Evolutionary conservation across 2,888 invertebrate species (phyloP).

Genomic region (Cyclophora albipunctata): DNA sequence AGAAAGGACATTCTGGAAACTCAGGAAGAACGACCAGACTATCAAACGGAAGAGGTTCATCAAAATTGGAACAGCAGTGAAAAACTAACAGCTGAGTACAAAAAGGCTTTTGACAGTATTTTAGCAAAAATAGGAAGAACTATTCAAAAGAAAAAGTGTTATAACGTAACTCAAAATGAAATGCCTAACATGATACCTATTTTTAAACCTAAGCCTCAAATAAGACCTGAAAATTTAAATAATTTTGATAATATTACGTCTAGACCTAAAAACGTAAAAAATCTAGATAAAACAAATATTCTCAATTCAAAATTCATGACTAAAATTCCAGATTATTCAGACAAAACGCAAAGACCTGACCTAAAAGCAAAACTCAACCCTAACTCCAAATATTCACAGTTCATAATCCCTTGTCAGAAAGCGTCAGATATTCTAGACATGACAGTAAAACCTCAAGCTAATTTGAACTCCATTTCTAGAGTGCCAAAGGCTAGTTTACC

Average conservation of each 20-base stretch:
- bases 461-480: slow-evolving; percentile 16
- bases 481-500: slow-evolving; percentile 19
- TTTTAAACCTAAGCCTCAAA: slow-evolving; percentile 11
- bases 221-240: slow-evolving; percentile 1
- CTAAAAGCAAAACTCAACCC: slow-evolving; percentile 7
- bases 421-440: slow-evolving; percentile 38
- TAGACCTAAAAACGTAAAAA: too few relatives aligned
- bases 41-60: slow-evolving; percentile 17
- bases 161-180: slow-evolving; percentile 11
- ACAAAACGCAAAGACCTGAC: slow-evolving; percentile 2
- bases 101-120: slow-evolving; percentile 7
- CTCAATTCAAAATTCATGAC: slow-evolving; percentile 2
- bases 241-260: neutral
- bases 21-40: slow-evolving; percentile 14
- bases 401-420: slow-evolving; percentile 37
- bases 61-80: too few relatives aligned
- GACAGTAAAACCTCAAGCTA: slow-evolving; percentile 14
- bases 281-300: slow-evolving; percentile 5
- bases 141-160: neutral
- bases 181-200: slow-evolving; percentile 13
- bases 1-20: slow-evolving; percentile 1
- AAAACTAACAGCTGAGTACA: neutral
- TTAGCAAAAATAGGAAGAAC: neutral
- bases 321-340: neutral
- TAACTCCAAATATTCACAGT: slow-evolving; percentile 13